These are phyloP conservation scores for Plecotus auritus DNA, from an alignment of 2,113 vertebrate species.

Conservation along the genomic window DNA sequence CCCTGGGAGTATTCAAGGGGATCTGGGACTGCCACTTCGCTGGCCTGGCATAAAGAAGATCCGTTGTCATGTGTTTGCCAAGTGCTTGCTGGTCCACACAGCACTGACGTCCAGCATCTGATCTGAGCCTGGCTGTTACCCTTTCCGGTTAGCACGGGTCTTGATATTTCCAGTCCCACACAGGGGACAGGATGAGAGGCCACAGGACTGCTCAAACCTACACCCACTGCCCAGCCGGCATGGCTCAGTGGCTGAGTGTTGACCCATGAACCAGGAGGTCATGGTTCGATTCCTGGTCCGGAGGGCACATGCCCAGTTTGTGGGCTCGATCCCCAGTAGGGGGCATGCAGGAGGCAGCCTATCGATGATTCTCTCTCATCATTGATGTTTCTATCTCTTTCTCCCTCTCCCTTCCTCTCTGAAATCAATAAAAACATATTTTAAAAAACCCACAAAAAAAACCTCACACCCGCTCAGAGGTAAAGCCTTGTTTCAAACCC, in stretches of 20 bases:
- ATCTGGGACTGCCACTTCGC: background rate
- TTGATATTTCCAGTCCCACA: background rate
- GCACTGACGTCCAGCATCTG: background rate
- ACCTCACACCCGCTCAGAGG: background rate
- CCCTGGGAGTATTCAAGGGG: background rate
- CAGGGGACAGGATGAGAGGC: background rate
- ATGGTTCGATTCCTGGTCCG: too few species aligned
- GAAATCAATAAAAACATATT: too few species aligned
- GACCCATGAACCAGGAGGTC: too few species aligned
- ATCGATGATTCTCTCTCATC: too few species aligned
- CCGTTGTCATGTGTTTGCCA: background rate
- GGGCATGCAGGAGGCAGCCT: too few species aligned
- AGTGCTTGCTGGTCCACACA: background rate
- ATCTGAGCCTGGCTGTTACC: background rate
- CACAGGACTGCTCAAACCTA: background rate
- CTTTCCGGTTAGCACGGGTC: rapidly evolving
- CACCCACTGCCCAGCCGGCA: rapidly evolving
- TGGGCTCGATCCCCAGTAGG: too few species aligned
- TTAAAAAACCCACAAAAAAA: too few species aligned
- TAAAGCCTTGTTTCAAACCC: background rate
- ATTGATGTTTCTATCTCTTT: too few species aligned
- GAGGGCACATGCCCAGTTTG: too few species aligned
- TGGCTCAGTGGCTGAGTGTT: too few species aligned
- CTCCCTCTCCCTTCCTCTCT: too few species aligned
- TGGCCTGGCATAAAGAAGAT: background rate